Conservation (phyloP, 2,888 invertebrate genomes). For the Stenodema calcarata region DNA sequence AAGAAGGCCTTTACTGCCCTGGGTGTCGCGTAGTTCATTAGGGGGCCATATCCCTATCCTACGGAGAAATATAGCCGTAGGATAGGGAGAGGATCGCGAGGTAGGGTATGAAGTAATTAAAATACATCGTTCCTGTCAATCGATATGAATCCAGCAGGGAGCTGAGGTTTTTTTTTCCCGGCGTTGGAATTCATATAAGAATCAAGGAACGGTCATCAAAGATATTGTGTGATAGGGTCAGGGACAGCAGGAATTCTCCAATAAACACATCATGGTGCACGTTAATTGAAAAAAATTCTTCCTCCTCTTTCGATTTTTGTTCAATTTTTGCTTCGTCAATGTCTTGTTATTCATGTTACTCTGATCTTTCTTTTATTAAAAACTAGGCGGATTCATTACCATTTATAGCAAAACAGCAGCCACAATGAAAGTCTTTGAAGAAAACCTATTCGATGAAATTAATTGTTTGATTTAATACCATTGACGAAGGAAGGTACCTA, state of each 20-base stretch:
- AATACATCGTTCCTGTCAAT: constrained; percentile 18
- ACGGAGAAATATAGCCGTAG: constrained; percentile 4
- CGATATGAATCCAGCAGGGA: constrained; percentile 14
- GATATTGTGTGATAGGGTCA: background rate
- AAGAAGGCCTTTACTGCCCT: background rate
- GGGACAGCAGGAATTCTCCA: constrained; percentile 2
- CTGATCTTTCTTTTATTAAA: no score
- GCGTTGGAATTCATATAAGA: constrained; percentile 33
- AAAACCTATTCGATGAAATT: no score
- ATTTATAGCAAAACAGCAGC: no score
- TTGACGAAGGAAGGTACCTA: no score
- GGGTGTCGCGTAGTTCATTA: constrained; percentile 37
- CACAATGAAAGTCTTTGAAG: no score
- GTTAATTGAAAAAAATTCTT: background rate
- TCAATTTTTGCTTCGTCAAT: no score
- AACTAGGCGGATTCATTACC: no score
- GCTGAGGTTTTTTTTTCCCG: background rate
- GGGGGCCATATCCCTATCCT: constrained; percentile 41
- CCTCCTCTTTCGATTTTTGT: background rate
- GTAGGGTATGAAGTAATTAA: constrained; percentile 25
- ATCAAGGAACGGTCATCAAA: constrained; percentile 19
- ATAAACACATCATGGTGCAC: background rate
- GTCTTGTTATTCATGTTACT: no score
- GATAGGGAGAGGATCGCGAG: no score
- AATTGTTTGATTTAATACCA: no score